These are phyloP conservation scores for Ptilonorhynchus violaceus DNA, from an alignment of 2,113 vertebrate genomes.

Conservation along the genomic window DNA sequence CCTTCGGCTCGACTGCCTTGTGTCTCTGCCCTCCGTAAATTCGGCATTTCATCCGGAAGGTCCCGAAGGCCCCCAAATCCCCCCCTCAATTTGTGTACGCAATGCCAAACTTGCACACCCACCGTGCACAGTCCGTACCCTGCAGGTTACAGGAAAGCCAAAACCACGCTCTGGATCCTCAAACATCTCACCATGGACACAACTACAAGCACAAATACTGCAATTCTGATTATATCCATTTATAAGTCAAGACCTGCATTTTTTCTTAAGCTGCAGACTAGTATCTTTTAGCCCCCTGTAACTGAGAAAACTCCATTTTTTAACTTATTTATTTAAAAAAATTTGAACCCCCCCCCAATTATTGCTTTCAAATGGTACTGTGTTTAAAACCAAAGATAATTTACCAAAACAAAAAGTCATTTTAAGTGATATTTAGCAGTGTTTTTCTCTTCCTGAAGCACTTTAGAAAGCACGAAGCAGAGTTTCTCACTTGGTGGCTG, in stretches of 20 bases:
- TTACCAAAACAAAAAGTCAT: not conserved
- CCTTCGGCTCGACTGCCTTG: not conserved
- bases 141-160: not conserved
- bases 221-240: not conserved
- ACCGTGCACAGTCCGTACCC: accelerated
- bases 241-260: not conserved
- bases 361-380: not conserved
- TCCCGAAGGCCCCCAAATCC: too few relatives aligned
- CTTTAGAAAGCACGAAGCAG: not conserved
- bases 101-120: not conserved
- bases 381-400: not conserved
- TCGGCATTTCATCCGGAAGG: not conserved
- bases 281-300: not conserved
- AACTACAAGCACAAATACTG: not conserved
- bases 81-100: not conserved
- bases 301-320: accelerated
- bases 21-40: not conserved
- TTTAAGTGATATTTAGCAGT: not conserved
- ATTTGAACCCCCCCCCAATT: too few relatives aligned
- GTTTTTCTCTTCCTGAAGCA: not conserved
- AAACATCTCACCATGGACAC: not conserved
- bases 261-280: not conserved
- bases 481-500: not conserved
- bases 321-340: not conserved
- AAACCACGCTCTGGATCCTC: not conserved